Conservation (phyloP, 2,113 vertebrate species). For the Dissostichus mawsoni region DNA sequence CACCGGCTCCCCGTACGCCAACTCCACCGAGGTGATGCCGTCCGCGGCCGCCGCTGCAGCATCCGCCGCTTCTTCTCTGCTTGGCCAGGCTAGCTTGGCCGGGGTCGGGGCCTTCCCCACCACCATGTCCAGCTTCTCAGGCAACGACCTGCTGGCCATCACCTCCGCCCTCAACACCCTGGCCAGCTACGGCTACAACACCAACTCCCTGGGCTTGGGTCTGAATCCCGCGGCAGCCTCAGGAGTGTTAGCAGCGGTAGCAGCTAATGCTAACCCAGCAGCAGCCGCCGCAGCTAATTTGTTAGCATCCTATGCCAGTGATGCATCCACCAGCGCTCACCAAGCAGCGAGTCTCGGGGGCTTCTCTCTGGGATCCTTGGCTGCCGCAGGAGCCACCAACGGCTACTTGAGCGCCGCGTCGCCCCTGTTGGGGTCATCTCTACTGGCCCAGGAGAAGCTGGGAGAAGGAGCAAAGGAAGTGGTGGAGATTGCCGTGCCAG, state of each 20-base stretch:
- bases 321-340: conserved; percentile 86
- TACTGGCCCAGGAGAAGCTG: conserved; percentile 91
- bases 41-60: conserved; percentile 86
- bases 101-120: conserved; percentile 90
- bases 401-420: conserved; percentile 91
- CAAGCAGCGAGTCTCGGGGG: conserved; percentile 85
- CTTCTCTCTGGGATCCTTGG: conserved; percentile 90
- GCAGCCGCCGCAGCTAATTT: conserved; percentile 92
- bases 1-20: conserved; percentile 95
- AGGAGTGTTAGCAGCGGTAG: conserved; percentile 90
- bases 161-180: conserved; percentile 94
- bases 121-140: conserved; percentile 91
- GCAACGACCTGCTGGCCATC: conserved; percentile 94
- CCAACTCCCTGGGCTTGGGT: conserved; percentile 92
- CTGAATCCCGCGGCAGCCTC: conserved; percentile 92
- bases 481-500: conserved; percentile 94
- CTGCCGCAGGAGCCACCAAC: conserved; percentile 88
- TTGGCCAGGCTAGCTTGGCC: conserved; percentile 89
- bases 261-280: conserved; percentile 91
- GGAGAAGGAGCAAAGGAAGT: conserved; percentile 92
- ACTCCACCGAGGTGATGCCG: conserved; percentile 90
- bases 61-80: conserved; percentile 88
- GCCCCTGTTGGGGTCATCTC: conserved; percentile 88
- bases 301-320: conserved; percentile 91
- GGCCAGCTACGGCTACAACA: conserved; percentile 96